Percentiles rank a stretch among this genome's conserved stretches.
Evolutionary conservation across 1,140 invertebrate species (phyloP).

Genomic region (Pseudomyrmex cubaensis): DNA sequence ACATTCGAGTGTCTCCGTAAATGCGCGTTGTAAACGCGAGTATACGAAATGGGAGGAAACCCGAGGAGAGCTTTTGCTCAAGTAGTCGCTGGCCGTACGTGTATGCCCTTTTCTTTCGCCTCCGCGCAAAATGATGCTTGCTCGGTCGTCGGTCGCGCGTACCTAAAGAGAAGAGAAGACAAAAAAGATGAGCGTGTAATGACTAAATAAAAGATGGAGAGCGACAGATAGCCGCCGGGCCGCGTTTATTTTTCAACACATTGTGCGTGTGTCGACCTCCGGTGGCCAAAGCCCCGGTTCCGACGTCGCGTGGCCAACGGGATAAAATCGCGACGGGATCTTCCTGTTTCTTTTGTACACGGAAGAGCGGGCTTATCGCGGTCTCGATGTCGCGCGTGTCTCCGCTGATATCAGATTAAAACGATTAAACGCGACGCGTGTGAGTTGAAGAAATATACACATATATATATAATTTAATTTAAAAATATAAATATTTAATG

Average conservation of each 20-base stretch:
- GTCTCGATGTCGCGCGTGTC: not conserved
- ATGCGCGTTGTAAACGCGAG: not conserved
- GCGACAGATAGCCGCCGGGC: constrained; percentile 62
- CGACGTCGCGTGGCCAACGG: not conserved
- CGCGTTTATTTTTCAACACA: not conserved
- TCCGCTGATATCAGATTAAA: not conserved
- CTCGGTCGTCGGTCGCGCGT: not conserved
- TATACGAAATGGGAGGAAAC: not conserved
- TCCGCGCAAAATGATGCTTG: not conserved
- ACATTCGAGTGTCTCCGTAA: not conserved
- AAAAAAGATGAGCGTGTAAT: constrained; percentile 47
- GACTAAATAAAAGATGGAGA: constrained; percentile 71
- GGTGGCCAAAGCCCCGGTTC: not conserved
- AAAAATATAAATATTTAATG: no score
- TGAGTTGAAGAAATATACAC: not conserved
- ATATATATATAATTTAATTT: no score
- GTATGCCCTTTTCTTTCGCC: not conserved
- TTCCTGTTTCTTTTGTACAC: not conserved
- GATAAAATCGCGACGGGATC: not conserved
- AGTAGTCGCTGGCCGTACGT: not conserved
- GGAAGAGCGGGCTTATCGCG: not conserved
- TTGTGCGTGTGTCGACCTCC: constrained; percentile 11
- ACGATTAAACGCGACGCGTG: not conserved
- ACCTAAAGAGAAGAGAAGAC: constrained; percentile 12
- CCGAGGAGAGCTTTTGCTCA: constrained; percentile 25